Evolutionary conservation across 1,140 invertebrate genomes (phyloP).

Genomic region (Vanessa atalanta): DNA sequence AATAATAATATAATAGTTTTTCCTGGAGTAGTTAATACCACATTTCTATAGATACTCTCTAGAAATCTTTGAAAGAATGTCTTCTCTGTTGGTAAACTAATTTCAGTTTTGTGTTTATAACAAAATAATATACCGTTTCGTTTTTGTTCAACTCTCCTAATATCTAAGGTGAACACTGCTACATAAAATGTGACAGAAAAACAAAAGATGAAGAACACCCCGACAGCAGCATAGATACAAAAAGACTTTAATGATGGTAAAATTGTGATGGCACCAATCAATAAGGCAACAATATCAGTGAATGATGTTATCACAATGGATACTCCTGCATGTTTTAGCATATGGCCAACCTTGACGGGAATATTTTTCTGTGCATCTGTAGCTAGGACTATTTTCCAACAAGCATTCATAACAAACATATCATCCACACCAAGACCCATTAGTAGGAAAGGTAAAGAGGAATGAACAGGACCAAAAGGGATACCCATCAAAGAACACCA

Average conservation of each 20-base stretch:
- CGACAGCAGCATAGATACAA: conserved; percentile 87
- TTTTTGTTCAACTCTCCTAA: conserved; percentile 82
- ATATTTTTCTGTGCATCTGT: conserved; percentile 80
- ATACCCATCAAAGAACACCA: conserved; percentile 87
- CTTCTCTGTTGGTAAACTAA: conserved; percentile 62
- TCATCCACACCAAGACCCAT: conserved; percentile 91
- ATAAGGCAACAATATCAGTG: conserved; percentile 90
- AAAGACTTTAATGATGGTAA: conserved; percentile 88
- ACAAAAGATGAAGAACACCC: conserved; percentile 87
- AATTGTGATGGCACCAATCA: conserved; percentile 87
- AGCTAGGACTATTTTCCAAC: conserved; percentile 83
- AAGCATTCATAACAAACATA: conserved; percentile 91
- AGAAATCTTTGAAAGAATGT: conserved; percentile 80
- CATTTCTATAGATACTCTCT: conserved; percentile 81
- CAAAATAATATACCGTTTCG: conserved; percentile 87
- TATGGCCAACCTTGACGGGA: conserved; percentile 83
- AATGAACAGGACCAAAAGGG: conserved; percentile 90
- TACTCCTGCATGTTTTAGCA: conserved; percentile 89
- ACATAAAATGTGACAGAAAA: conserved; percentile 90
- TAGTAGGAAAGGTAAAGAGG: conserved; percentile 89
- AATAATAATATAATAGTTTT: conserved; percentile 84
- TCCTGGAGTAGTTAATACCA: conserved; percentile 82
- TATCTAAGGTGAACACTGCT: conserved; percentile 87
- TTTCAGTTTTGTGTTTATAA: conserved; percentile 83
- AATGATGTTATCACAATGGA: conserved; percentile 92